phyloP scores from a whole-genome alignment of 2,888 invertebrate genomes.

The Oxycera nigricornis region DNA sequence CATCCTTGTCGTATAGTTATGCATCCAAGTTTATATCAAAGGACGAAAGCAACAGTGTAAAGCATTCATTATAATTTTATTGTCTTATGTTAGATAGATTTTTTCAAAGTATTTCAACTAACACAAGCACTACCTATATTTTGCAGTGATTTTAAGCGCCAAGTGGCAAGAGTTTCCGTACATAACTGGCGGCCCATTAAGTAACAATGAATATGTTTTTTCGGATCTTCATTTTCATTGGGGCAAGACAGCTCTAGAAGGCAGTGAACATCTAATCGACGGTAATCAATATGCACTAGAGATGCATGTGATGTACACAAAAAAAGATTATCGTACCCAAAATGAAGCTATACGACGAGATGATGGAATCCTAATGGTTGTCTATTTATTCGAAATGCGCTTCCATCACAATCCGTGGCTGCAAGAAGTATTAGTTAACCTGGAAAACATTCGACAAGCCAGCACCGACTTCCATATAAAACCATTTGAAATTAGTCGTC shows the following conservation, averaged over 20 bases:
- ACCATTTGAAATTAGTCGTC: slow-evolving; percentile 63
- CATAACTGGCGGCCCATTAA: slow-evolving; percentile 67
- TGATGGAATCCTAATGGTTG: slow-evolving; percentile 68
- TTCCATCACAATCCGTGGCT: slow-evolving; percentile 69
- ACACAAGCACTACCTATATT: background rate
- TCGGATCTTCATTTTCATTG: slow-evolving; percentile 76
- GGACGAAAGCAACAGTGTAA: no score
- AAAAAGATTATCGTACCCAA: slow-evolving; percentile 68
- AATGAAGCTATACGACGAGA: slow-evolving; percentile 67
- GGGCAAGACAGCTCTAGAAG: slow-evolving; percentile 68
- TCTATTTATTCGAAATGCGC: slow-evolving; percentile 68
- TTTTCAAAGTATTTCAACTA: background rate
- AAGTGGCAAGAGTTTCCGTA: slow-evolving; percentile 71
- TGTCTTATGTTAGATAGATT: no score
- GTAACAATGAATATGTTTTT: slow-evolving; percentile 66
- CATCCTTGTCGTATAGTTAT: no score
- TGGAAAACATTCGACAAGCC: slow-evolving; percentile 64
- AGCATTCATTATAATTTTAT: no score
- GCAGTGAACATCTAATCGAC: slow-evolving; percentile 72
- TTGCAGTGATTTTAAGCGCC: slow-evolving; percentile 68
- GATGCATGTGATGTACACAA: slow-evolving; percentile 70
- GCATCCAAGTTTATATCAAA: no score
- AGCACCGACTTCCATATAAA: slow-evolving; percentile 64
- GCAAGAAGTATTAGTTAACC: slow-evolving; percentile 55
- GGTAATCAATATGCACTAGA: slow-evolving; percentile 66